phyloP scores from a whole-genome alignment of 23 tunicate genomes.

The Oikopleura vanhoeffeni region DNA sequence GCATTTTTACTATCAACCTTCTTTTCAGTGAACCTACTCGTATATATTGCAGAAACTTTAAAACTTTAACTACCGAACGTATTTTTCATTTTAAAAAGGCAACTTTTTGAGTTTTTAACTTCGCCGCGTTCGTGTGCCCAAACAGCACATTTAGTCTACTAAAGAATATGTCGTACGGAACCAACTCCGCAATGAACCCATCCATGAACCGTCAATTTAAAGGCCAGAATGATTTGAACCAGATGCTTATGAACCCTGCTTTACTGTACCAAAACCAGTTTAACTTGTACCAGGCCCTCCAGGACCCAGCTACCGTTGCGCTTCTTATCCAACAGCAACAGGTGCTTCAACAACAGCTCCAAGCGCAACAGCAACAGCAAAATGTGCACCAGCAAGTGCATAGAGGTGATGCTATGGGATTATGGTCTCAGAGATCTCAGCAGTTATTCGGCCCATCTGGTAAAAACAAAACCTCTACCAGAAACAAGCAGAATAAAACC shows the following conservation, averaged over 20 bases:
- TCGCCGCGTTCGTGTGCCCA: too few relatives aligned
- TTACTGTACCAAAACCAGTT: constrained; percentile 1
- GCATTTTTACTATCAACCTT: too few relatives aligned
- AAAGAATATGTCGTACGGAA: too few relatives aligned
- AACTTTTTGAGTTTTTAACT: too few relatives aligned
- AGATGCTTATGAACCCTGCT: constrained; percentile 11
- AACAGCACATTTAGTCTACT: too few relatives aligned
- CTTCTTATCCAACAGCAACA: constrained; percentile 2
- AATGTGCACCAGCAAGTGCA: neutral
- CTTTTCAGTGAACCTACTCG: too few relatives aligned
- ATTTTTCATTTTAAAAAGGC: too few relatives aligned
- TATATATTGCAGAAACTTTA: too few relatives aligned
- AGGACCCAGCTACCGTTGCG: constrained; percentile 6
- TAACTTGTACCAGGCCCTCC: constrained; percentile 4
- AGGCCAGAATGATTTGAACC: neutral
- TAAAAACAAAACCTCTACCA: neutral
- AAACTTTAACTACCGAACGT: too few relatives aligned
- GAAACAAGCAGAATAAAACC: neutral
- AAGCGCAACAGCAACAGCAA: neutral
- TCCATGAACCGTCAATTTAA: neutral
- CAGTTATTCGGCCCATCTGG: neutral
- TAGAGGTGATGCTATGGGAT: neutral
- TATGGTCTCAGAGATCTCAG: constrained; percentile 4
- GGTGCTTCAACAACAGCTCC: constrained; percentile 7
- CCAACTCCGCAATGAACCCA: too few relatives aligned